Evolutionary conservation across 2,888 invertebrate genomes (phyloP), one percentile per base, ranked within the genome.

Genomic region (Dryocosmus kuriphilus): DNA sequence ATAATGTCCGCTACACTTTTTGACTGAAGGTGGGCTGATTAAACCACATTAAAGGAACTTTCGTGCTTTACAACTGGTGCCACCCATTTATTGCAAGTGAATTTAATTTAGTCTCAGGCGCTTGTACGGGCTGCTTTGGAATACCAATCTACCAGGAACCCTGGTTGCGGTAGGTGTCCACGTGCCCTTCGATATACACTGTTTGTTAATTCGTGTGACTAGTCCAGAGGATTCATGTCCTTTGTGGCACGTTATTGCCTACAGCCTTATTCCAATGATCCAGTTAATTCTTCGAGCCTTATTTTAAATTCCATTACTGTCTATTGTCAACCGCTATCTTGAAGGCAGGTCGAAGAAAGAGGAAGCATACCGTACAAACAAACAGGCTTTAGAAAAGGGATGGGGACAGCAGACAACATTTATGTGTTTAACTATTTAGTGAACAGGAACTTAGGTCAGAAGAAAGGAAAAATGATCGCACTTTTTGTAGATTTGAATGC

Each of bases 141-240:
- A 88, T 88, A 86, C 85, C 88, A 88, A 88, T 87, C 86, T 57
- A 77, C 67, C 79, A 78, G 78, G 80, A 77, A 76, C 79, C 79
- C 61, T 79, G 75, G 81, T 81, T 79, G 79, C 76, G 80, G 79
- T 81, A 77, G 77, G 78, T 79, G 77, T 75, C 82, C 79, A 77
- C 79, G 77, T 55, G 71, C 51, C 51, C 19, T 32, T 71, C 32
- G 32, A 35, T 32, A 74, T 74, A 55, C 63, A 74, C 62, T 55
- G 63, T 62, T n/a, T 51, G 61, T 51, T 75, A 63, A 46, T 78
- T 57, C 61, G 41, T 77, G 76, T 57, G 73, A 30, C 67, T 61
- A 76, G 75, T 76, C 77, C 71, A 62, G 46, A 62, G 46, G 51
- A 74, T 78, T 80, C 24, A 55, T 57, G 4, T 79, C 81, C 79